Percentiles rank a stretch among this genome's conserved stretches.
Conservation (phyloP, 2,113 vertebrate species). For the Microcebus tavaratra region DNA sequence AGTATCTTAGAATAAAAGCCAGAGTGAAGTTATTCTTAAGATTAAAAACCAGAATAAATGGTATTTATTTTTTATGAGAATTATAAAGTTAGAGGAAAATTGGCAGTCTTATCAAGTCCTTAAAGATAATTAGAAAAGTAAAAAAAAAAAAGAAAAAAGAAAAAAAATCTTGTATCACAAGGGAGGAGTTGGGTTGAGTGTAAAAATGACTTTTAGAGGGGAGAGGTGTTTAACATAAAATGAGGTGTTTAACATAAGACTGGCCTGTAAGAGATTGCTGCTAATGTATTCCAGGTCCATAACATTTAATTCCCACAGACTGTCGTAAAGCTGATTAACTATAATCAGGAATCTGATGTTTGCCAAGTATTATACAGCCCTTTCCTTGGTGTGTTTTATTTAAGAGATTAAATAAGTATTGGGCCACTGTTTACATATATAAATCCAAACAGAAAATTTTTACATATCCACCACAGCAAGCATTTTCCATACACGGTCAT, state of each 20-base stretch:
- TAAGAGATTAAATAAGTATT: slow-evolving; percentile 12
- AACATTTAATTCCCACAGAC: not conserved
- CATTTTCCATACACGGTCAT: not conserved
- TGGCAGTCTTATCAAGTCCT: not conserved
- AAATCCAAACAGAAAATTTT: not conserved
- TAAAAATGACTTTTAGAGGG: not conserved
- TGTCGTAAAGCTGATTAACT: not conserved
- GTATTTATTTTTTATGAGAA: not conserved
- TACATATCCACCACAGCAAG: not conserved
- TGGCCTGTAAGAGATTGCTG: not conserved
- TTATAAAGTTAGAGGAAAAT: not conserved
- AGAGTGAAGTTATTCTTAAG: not conserved
- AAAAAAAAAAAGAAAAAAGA: not conserved
- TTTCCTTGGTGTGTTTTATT: not conserved
- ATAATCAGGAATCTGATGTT: slow-evolving; percentile 29
- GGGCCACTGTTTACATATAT: not conserved
- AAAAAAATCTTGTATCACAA: not conserved
- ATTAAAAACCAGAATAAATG: not conserved
- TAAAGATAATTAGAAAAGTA: not conserved
- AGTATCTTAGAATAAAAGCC: not conserved
- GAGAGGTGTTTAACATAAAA: not conserved
- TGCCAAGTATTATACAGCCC: not conserved
- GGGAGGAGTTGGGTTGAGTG: not conserved
- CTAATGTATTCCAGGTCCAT: not conserved
- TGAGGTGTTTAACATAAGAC: not conserved